Evolutionary conservation across 2,797 vertebrate genomes (phyloP).

Genomic region (Carapus acus): DNA sequence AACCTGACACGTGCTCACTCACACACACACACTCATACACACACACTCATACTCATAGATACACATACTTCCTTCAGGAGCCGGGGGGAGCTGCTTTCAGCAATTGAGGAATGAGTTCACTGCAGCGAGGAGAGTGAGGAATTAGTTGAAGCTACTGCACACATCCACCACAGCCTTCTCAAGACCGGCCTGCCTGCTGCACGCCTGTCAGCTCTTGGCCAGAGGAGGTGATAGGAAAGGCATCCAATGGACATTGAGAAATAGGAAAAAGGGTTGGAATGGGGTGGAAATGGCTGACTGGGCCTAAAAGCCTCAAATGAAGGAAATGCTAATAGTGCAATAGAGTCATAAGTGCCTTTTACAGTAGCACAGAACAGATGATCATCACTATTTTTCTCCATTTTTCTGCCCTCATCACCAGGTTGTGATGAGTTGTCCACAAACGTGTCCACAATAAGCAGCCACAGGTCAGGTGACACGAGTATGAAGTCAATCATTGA

Average conservation of each 20-base stretch:
- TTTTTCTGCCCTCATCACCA: no score
- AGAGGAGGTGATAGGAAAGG: neutral
- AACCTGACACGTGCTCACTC: neutral
- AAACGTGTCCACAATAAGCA: no score
- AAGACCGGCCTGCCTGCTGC: constrained; percentile 3
- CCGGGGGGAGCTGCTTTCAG: constrained; percentile 31
- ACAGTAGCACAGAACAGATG: constrained; percentile 3
- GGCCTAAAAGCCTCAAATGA: neutral
- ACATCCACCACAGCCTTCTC: constrained; percentile 14
- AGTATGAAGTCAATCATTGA: no score
- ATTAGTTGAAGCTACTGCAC: constrained; percentile 25
- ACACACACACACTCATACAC: constrained; percentile 8
- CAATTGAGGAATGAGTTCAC: constrained; percentile 33
- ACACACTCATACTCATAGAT: constrained; percentile 13
- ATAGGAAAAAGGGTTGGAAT: neutral
- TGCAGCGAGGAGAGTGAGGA: constrained; percentile 29
- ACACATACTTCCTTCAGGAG: constrained; percentile 32
- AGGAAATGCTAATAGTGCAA: constrained; percentile 3
- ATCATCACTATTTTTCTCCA: constrained; percentile 15
- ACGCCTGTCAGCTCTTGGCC: neutral
- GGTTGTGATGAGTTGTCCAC: no score
- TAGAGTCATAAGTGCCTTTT: no score
- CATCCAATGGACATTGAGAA: neutral
- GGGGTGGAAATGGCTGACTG: neutral
- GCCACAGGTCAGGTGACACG: no score